Conservation (phyloP, 2,888 invertebrate genomes). For the Drosophila ochracea region DNA sequence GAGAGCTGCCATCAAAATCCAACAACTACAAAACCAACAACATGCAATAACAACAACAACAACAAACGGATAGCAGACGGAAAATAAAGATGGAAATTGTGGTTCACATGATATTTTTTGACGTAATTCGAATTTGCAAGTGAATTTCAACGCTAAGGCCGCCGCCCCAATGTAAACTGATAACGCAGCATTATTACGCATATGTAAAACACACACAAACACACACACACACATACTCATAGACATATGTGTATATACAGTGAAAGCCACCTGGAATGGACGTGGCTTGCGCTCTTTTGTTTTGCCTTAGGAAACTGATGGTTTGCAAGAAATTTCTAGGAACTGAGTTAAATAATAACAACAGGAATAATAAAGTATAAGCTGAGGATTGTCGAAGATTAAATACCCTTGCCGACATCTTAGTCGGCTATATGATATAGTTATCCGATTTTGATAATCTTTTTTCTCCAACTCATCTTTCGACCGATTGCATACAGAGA, state of each 20-base stretch:
- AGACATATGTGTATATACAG: slow-evolving; percentile 1
- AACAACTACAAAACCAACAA: slow-evolving; percentile 33
- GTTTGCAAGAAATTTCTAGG: neutral
- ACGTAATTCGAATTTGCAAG: slow-evolving; percentile 78
- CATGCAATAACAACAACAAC: slow-evolving; percentile 24
- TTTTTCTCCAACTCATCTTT: neutral
- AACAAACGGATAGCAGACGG: slow-evolving; percentile 20
- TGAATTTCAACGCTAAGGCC: slow-evolving; percentile 55
- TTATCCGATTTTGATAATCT: neutral
- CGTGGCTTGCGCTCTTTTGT: neutral
- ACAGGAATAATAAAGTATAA: neutral
- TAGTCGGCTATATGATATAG: neutral
- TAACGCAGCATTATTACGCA: slow-evolving; percentile 70
- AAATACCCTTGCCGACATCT: neutral
- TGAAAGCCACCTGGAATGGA: neutral
- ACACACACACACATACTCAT: neutral
- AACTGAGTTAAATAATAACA: neutral
- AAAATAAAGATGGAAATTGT: slow-evolving; percentile 77
- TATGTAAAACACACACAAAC: slow-evolving; percentile 25
- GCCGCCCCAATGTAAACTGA: slow-evolving; percentile 62
- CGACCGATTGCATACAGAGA: neutral
- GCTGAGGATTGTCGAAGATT: neutral
- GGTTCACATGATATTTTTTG: slow-evolving; percentile 80
- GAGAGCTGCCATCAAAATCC: slow-evolving; percentile 61
- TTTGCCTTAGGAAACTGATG: neutral